Percentiles rank a stretch among this genome's conserved stretches.
These are phyloP conservation scores for Neogale vison DNA, from an alignment of 2,113 vertebrate species.

Conservation along the genomic window DNA sequence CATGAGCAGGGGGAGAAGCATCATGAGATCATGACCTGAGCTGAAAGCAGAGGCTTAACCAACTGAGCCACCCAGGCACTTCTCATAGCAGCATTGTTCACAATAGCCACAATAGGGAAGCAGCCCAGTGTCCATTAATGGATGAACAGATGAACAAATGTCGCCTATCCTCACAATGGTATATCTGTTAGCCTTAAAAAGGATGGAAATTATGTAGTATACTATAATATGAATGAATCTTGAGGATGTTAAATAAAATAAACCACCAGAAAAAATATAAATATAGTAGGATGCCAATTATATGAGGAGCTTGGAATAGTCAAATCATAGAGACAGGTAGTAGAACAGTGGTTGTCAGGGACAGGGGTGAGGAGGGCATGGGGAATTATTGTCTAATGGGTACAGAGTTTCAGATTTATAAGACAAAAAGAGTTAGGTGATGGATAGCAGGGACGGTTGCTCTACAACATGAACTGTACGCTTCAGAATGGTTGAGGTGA, in stretches of 20 bases:
- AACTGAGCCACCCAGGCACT: too few species aligned
- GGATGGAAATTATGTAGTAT: not conserved
- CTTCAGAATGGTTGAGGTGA: not conserved
- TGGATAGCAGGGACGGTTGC: not conserved
- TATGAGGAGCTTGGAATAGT: not conserved
- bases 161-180: too few species aligned
- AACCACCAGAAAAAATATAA: not conserved
- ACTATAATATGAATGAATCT: not conserved
- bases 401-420: not conserved
- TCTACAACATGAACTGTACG: not conserved
- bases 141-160: not conserved
- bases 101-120: not conserved
- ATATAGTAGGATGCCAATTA: not conserved
- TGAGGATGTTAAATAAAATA: not conserved
- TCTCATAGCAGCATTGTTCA: not conserved
- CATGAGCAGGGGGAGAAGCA: too few species aligned
- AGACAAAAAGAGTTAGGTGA: not conserved
- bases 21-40: too few species aligned
- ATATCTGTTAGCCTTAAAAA: not conserved
- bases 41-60: too few species aligned
- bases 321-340: not conserved
- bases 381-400: not conserved
- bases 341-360: not conserved
- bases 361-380: not conserved
- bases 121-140: not conserved